A percentile compares a stretch with the other conserved stretches of the same genome.
Conservation (phyloP, 2,888 invertebrate genomes). For the Parnassius smintheus region DNA sequence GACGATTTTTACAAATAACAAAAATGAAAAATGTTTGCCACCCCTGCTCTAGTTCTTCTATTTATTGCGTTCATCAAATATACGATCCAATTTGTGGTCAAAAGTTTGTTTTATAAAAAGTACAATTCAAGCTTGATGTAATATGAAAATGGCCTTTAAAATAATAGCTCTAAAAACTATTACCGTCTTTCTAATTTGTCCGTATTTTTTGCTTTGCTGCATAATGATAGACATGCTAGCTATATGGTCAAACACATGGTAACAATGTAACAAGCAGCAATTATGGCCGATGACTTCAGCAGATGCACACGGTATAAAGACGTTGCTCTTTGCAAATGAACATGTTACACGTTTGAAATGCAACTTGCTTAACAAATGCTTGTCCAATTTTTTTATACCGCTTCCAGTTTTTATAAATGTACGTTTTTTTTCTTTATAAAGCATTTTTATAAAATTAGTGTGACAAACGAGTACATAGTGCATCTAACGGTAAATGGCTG, state of each 20-base stretch:
- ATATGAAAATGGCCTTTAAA: not conserved
- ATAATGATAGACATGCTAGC: constrained; percentile 17
- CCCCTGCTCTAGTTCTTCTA: too few species aligned
- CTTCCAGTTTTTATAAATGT: too few species aligned
- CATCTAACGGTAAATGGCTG: too few species aligned
- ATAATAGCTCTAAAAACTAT: not conserved
- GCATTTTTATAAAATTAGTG: too few species aligned
- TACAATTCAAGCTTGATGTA: not conserved
- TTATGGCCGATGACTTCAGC: constrained; percentile 26
- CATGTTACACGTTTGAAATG: constrained; percentile 19
- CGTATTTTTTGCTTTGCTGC: constrained; percentile 9
- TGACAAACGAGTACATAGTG: too few species aligned
- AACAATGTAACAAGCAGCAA: constrained; percentile 21
- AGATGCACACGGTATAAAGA: constrained; percentile 17
- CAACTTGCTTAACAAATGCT: not conserved
- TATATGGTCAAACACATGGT: constrained; percentile 24
- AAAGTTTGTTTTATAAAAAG: not conserved
- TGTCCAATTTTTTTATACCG: not conserved
- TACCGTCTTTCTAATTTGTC: constrained; percentile 6
- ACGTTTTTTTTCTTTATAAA: too few species aligned
- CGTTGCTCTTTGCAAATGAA: constrained; percentile 9
- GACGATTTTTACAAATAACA: too few species aligned
- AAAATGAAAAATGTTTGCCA: too few species aligned
- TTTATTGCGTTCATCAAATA: too few species aligned
- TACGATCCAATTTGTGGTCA: too few species aligned